Evolutionary conservation across 2,113 vertebrate species (phyloP), one percentile per base, ranked within the genome.

Genomic region (Spizaetus ornatus): DNA sequence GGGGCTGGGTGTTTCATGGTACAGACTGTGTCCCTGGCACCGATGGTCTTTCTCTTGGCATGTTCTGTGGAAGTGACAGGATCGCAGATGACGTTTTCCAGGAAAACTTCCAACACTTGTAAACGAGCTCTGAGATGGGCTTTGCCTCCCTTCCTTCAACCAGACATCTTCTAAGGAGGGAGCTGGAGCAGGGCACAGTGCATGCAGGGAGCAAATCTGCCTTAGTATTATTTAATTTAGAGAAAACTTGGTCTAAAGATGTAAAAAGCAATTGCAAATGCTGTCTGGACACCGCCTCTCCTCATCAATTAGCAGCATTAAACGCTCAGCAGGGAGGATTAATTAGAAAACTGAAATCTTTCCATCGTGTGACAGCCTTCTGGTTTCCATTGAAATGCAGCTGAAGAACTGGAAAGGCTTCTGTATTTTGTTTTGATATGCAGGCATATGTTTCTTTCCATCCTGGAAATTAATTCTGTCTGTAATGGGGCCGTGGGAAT

Each of bases 371-470:
- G 85, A 86, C 92, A 93, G 88, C 93, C 87, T 94, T 93, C 92
- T 96, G 93, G 82, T 97, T 97, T 91, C 74, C 82, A 78, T 21
- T 91, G 91, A 87, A 93, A 80, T 93, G 84, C 82, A 85, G 66
- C 77, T 70, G 42, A 83, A 91, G 88, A 70, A 77, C 82, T 91
- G 84, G 87, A 85, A 87, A 66, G 55, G 91, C 91, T 97, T 94
- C 94, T 96, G 93, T 94, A 12, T 91, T 95, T 96, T 95, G 93
- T 93, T 97, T 94, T 93, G 92, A 97, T 94, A 65, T 58, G 62
- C 76, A 71, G 90, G 85, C 88, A 66, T 97, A 96, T 90, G 92
- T 88, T 92, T 81, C 88, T 93, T 96, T 97, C 96, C 79, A 59
- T 93, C 71, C 50, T 95, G 74, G 74, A 95, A 95, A 94, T 95